Base-by-base conservation (phyloP, 2,797 vertebrate species). In the Paramormyrops hopkinsi region DNA sequence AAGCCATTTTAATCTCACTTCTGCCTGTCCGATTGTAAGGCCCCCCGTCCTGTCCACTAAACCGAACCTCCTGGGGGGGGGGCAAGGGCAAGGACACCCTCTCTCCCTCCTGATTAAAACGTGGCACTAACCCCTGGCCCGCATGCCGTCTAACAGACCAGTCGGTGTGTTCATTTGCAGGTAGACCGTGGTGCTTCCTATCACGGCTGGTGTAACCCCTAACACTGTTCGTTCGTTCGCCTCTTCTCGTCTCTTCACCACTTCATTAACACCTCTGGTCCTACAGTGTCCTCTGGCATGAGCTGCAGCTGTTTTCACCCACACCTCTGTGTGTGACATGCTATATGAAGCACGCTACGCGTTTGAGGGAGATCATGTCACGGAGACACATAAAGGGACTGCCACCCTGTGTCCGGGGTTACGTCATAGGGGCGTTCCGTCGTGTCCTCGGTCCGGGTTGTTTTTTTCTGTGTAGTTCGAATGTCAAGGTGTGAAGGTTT, bases 101-200 rank as follows among this genome's bases (percentile, higher is more conserved):
- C 94, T 94, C 93, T 91, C 50, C 84, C 95, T 95, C 91, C 41
- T 94, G 94, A 95, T 94, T 96, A 95, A 95, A 46, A 95, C 93
- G 93, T 90, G 93, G 93, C 94, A 96, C 95, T 96, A 95, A 96
- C 94, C 92, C 94, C 94, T 95, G 96, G 95, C 95, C 94, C 97
- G 97, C 97, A 97, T 98, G 97, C 95, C 93, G 92, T 94, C 94
- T 96, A 96, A 95, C 95, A 92, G 91, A 93, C 91, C 90, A 92
- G 93, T 94, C 94, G 94, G 94, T 94, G 93, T 95, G 94, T 94
- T 94, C 94, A 93, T 95, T 94, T 95, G 95, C 95, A 94, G 91
- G 90, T 94, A 94, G 93, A 90, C 90, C n/a, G 9, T 48, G 46
- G 4, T 56, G 14, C 37, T 53, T n/a, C 82, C 54, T 11, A 3